Conservation (phyloP, 1,140 invertebrate species). For the Xylocopa sonorina region DNA sequence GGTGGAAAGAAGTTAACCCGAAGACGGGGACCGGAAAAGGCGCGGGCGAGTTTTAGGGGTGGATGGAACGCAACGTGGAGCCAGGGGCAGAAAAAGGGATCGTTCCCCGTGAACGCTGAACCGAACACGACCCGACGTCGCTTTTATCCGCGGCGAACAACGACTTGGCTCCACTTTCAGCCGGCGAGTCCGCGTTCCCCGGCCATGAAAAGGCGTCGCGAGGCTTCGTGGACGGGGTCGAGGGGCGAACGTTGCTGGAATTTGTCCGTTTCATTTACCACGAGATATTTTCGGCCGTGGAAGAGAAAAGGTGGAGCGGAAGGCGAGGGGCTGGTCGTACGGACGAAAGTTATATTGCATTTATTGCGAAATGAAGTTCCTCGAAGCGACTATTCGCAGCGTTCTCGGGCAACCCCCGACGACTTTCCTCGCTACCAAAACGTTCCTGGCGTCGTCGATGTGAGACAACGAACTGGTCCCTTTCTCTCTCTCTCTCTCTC, state of each 20-base stretch:
- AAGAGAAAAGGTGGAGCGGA: constrained; percentile 37
- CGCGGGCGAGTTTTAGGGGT: not conserved
- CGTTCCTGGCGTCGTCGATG: constrained; percentile 54
- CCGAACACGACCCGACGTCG: constrained; percentile 27
- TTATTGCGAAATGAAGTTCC: constrained; percentile 70
- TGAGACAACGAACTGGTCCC: constrained; percentile 45
- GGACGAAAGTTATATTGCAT: constrained; percentile 69
- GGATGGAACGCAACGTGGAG: not conserved
- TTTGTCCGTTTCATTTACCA: constrained; percentile 70
- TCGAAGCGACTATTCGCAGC: constrained; percentile 31
- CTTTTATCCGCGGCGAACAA: constrained; percentile 51
- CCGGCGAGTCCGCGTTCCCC: constrained; percentile 23
- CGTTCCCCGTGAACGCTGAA: constrained; percentile 25
- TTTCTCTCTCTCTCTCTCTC: constrained; percentile 9
- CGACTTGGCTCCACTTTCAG: constrained; percentile 36
- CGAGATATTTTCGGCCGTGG: constrained; percentile 64
- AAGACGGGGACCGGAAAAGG: not conserved
- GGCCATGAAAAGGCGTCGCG: constrained; percentile 38
- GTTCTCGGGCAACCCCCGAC: constrained; percentile 3
- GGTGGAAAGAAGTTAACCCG: not conserved
- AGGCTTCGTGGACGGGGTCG: not conserved
- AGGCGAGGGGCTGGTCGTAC: not conserved
- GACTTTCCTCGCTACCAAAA: constrained; percentile 44
- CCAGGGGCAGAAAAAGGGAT: not conserved
- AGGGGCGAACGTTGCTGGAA: constrained; percentile 51